phyloP scores from a whole-genome alignment of 2,113 vertebrate species.

The Corvus hawaiiensis region DNA sequence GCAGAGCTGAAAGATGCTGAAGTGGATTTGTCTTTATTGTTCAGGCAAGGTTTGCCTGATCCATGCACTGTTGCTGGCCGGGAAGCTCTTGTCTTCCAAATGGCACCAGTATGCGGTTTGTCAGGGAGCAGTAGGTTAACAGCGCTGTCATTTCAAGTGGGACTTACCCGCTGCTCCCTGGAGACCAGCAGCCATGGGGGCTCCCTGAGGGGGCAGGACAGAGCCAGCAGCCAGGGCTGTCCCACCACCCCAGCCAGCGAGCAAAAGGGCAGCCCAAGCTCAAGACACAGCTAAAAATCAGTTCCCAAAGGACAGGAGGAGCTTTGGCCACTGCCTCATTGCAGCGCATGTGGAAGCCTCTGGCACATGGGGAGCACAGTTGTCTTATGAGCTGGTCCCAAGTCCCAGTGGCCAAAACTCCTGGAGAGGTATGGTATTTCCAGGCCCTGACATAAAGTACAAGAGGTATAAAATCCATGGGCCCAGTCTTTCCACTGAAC shows the following conservation, averaged over 20 bases:
- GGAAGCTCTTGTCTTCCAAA: background rate
- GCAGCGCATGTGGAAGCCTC: background rate
- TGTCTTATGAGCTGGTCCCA: background rate
- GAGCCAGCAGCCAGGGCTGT: background rate
- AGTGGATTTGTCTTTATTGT: background rate
- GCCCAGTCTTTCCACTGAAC: background rate
- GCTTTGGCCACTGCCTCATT: background rate
- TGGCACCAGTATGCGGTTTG: background rate
- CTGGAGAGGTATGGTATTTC: background rate
- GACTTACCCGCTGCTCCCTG: background rate
- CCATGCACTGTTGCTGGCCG: background rate
- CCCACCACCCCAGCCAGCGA: background rate
- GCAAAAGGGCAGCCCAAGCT: background rate
- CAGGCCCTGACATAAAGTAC: background rate
- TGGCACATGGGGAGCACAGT: rapidly evolving
- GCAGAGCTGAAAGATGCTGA: background rate
- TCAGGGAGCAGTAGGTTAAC: rapidly evolving
- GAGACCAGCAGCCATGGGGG: background rate
- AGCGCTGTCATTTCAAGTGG: background rate
- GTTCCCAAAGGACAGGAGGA: background rate
- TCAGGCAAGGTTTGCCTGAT: background rate
- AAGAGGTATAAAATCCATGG: background rate
- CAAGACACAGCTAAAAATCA: background rate
- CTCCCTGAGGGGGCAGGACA: background rate
- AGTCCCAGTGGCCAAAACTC: background rate